A percentile compares a stretch with the other conserved stretches of the same genome.
Evolutionary conservation across 2,113 vertebrate genomes (phyloP).

Genomic region (Siniperca knerii): DNA sequence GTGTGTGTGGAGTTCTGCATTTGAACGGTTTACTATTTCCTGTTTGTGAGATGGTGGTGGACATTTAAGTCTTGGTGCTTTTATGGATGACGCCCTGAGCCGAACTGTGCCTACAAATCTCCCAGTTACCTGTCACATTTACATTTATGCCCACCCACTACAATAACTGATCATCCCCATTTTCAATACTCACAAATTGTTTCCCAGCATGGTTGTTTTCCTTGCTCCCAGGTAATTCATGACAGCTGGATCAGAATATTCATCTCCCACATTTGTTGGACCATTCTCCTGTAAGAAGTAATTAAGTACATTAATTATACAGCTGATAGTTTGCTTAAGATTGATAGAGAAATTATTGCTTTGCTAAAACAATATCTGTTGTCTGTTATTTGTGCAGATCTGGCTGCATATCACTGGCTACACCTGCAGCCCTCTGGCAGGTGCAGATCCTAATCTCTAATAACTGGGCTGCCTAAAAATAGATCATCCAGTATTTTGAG

Average conservation of each 20-base stretch:
- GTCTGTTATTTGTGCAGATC: conserved; percentile 1
- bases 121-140: background rate
- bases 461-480: conserved; percentile 66
- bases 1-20: conserved; percentile 3
- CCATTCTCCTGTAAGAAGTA: conserved; percentile 89
- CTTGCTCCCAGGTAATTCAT: conserved; percentile 93
- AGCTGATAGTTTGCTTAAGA: background rate
- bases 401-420: background rate
- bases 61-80: background rate
- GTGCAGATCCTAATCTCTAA: conserved; percentile 65
- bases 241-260: conserved; percentile 89
- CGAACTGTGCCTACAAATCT: background rate
- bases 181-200: conserved; percentile 93
- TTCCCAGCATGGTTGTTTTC: conserved; percentile 91
- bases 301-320: background rate
- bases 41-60: background rate
- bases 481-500: conserved; percentile 54
- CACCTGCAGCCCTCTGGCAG: conserved; percentile 59
- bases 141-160: too few species aligned
- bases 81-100: background rate
- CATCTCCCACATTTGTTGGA: conserved; percentile 95
- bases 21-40: background rate
- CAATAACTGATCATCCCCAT: background rate
- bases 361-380: background rate
- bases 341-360: background rate